Conservation (phyloP, 2,888 invertebrate genomes). For the Adelphocoris suturalis region DNA sequence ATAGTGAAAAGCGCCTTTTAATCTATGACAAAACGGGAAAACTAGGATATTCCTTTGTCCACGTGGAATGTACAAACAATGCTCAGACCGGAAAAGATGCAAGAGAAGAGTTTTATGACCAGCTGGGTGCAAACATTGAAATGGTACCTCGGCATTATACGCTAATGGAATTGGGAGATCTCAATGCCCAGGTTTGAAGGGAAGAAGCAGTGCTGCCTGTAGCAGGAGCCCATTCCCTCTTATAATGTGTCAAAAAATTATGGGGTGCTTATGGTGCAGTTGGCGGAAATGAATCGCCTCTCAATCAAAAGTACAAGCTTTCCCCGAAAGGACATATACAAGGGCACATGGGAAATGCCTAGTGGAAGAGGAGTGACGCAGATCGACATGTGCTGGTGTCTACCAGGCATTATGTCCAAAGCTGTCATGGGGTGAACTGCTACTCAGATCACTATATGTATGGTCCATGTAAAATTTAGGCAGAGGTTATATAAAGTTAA, state of each 20-base stretch:
- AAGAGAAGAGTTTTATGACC: too few species aligned
- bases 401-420: too few species aligned
- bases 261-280: constrained; percentile 30
- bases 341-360: too few species aligned
- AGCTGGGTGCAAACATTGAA: too few species aligned
- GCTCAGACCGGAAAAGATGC: constrained; percentile 16
- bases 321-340: too few species aligned
- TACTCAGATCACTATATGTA: too few species aligned
- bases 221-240: neutral
- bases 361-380: constrained; percentile 21
- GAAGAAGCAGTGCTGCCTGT: constrained; percentile 1
- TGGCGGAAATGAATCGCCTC: neutral
- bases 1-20: too few species aligned
- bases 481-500: too few species aligned
- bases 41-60: neutral
- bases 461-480: too few species aligned
- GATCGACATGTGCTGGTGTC: too few species aligned
- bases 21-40: neutral
- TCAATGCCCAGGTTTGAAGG: constrained; percentile 9
- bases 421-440: too few species aligned
- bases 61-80: constrained; percentile 25
- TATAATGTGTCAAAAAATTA: constrained; percentile 11
- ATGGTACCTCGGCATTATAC: neutral
- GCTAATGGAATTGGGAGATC: neutral
- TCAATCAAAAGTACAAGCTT: too few species aligned